Evolutionary conservation across 2,888 invertebrate species (phyloP), one percentile per base, ranked within the genome.

Genomic region (Macrophya annulata): DNA sequence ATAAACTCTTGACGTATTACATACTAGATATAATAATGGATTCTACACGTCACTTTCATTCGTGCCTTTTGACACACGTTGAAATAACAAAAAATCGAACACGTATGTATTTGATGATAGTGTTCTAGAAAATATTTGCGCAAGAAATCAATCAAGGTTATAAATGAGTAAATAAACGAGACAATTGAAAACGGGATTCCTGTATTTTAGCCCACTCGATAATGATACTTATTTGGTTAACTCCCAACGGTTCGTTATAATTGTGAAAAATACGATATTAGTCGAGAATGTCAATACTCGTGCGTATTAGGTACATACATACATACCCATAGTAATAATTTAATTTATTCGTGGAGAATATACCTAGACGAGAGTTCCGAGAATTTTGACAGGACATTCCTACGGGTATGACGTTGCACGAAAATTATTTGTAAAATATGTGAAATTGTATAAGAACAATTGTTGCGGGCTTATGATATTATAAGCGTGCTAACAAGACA

Each of bases 301-400:
- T 31, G 37, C 0, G 31, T 68, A 37, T 2, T 68, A 21, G 21
- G 43, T 43, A 74, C 17, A n/a, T n/a, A n/a, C 3, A 21, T 31
- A n/a, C n/a, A 31, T 31, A 31, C 31, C 31, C 68, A 5, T 12
- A 37, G 37, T 37, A 68, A 68, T 68, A 37, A 68, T 31, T 62
- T 25, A 12, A 62, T 62, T 3, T 62, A 25, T 72, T 40, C 37
- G 17, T 25, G 12, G 72, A 25, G 10, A 21, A 45, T n/a, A 81
- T 62, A 17, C 59, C 5, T 31, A 77, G 51, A 17, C 51, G 51
- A 77, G 21, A 77, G n/a, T 55, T 77, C 77, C 55, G 4, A 51
- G 77, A 55, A 77, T 77, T 81, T 62, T 81, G 59, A 81, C 45
- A 81, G n/a, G 12, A 62, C 62, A 81, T 62, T 81, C 43, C 25